Conservation (phyloP, 2,113 vertebrate species). For the Cavia aperea region DNA sequence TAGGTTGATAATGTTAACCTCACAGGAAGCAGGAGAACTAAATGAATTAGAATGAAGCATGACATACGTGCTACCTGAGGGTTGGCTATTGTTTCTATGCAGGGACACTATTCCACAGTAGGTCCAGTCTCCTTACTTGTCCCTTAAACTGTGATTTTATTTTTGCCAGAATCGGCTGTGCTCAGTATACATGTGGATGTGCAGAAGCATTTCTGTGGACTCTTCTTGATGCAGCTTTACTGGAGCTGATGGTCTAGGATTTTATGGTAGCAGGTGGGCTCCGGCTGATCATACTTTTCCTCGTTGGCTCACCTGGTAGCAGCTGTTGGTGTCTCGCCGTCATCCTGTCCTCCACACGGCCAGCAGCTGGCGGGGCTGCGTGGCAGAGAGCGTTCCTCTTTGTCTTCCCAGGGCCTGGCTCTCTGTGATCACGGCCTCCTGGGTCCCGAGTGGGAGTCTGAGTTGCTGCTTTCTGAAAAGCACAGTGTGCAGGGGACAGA, state of each 20-base stretch:
- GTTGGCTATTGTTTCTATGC: not conserved
- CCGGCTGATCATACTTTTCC: not conserved
- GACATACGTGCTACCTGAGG: not conserved
- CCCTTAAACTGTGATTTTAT: not conserved
- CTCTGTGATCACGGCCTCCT: not conserved
- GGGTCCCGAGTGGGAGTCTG: not conserved
- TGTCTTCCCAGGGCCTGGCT: not conserved
- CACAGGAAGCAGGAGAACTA: not conserved
- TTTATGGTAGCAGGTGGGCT: not conserved
- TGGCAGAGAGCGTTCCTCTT: not conserved
- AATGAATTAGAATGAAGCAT: not conserved
- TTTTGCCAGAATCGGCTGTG: not conserved
- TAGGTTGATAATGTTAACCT: not conserved
- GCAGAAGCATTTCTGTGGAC: not conserved
- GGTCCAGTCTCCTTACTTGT: not conserved
- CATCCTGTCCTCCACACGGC: not conserved
- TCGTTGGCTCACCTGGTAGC: not conserved
- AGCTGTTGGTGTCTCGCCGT: not conserved
- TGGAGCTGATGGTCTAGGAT: not conserved
- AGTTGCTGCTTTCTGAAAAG: not conserved
- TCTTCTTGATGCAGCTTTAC: not conserved
- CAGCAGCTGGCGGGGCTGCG: not conserved
- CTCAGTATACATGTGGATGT: not conserved
- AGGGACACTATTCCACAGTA: not conserved
- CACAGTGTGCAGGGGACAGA: not conserved